Evolutionary conservation across 2,797 vertebrate genomes (phyloP), one percentile per base, ranked within the genome.

Genomic region (Odontamblyopus rebecca): DNA sequence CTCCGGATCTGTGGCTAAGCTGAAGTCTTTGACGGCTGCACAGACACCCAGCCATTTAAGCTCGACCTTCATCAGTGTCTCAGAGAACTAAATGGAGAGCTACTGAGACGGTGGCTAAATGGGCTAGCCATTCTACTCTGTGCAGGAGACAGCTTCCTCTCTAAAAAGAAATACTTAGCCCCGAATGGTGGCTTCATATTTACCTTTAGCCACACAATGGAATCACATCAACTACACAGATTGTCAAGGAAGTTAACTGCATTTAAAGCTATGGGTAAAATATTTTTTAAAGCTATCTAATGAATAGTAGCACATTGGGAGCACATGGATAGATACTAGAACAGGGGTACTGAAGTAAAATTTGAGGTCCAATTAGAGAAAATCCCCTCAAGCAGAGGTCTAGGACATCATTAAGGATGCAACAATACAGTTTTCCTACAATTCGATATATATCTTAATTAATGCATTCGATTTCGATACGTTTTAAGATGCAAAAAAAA

Each of bases 31-130:
- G 76, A 73, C 82, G 83, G 68, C 82, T 77, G 78, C 57, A 19
- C 53, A 75, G 80, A 84, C 74, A 77, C 72, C 72, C 69, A 89
- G 79, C 71, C 80, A 80, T 92, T 89, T 90, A 81, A 79, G 76
- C 82, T 85, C 87, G 90, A 92, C 90, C 91, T 91, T 92, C 91
- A 91, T 88, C 86, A 74, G 61, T 65, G 79, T 89, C 85, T 87
- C 73, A 69, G 73, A 89, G 82, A 86, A 59, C 56, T 74, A 69
- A 83, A 77, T 44, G 61, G 72, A 77, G 77, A 67, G n/a, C 72
- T 61, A n/a, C 72, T 63, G 76, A 72, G 80, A 78, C 59, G 32
- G 71, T 50, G 4, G 73, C 81, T 85, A 35, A 89, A 89, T 86
- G 69, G 73, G 63, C 71, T 79, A 69, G 77, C 87, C 77, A 78